phyloP scores from a whole-genome alignment of 2,888 invertebrate species.

The Protonemura montana region DNA sequence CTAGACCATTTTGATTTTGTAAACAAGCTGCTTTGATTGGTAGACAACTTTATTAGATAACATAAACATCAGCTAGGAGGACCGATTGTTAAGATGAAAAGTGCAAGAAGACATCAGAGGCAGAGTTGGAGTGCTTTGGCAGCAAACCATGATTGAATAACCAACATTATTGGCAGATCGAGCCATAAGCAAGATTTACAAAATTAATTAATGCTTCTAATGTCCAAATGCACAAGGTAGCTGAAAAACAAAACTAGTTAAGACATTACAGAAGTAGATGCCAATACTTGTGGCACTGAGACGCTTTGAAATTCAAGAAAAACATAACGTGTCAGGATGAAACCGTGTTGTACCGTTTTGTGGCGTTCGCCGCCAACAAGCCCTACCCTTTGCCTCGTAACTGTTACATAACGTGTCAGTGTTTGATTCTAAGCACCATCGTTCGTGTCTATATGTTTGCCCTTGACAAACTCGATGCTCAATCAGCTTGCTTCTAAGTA shows the following conservation, averaged over 20 bases:
- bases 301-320: neutral
- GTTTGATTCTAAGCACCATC: neutral
- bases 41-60: neutral
- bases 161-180: neutral
- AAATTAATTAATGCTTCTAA: neutral
- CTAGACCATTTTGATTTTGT: neutral
- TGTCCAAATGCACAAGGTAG: neutral
- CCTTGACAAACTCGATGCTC: conserved; percentile 15
- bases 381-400: conserved; percentile 45
- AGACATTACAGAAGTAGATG: neutral
- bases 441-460: neutral
- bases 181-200: neutral
- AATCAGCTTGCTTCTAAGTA: neutral
- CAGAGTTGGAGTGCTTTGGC: neutral
- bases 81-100: neutral
- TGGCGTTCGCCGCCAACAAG: conserved; percentile 49
- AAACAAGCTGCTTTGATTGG: neutral
- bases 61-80: neutral
- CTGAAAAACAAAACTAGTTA: neutral
- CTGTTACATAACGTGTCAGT: neutral
- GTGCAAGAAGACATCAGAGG: neutral
- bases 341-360: neutral
- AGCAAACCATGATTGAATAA: no score
- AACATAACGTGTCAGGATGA: neutral
- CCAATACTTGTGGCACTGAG: neutral